phyloP scores from a whole-genome alignment of 2,113 vertebrate genomes.

The Nematolebias whitei region DNA sequence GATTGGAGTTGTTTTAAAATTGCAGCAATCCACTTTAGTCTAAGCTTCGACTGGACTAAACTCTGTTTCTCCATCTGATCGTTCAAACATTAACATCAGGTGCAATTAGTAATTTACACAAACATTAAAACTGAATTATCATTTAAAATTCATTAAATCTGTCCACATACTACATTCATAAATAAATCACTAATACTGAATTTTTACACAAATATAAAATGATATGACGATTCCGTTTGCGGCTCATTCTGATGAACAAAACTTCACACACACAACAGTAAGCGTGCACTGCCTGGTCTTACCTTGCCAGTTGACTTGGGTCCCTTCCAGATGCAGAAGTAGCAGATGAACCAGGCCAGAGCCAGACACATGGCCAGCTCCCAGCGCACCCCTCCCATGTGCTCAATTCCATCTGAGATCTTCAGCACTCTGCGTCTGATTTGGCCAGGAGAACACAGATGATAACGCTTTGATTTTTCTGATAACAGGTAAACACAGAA shows the following conservation, averaged over 20 bases:
- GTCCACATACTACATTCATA: too few species aligned
- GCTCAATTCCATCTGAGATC: constrained; percentile 94
- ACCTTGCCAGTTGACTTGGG: constrained; percentile 99
- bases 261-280: constrained; percentile 1
- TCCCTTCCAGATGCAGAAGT: constrained; percentile 99
- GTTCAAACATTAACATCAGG: too few species aligned
- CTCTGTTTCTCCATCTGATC: too few species aligned
- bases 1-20: too few species aligned
- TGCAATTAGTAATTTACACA: too few species aligned
- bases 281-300: constrained; percentile 48
- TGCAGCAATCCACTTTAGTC: too few species aligned
- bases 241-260: not conserved
- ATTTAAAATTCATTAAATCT: too few species aligned
- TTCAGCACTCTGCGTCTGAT: constrained; percentile 90
- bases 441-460: constrained; percentile 26
- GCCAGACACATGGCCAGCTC: constrained; percentile 94
- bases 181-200: too few species aligned
- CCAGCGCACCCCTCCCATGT: constrained; percentile 93
- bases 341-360: constrained; percentile 97
- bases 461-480: constrained; percentile 2
- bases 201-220: too few species aligned
- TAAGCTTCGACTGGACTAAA: too few species aligned
- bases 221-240: too few species aligned
- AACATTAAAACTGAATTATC: too few species aligned
- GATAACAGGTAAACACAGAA: not conserved